Percentiles rank a stretch among this genome's conserved stretches.
Conservation (phyloP, 2,888 invertebrate species). For the Drosophila atroscutellata region DNA sequence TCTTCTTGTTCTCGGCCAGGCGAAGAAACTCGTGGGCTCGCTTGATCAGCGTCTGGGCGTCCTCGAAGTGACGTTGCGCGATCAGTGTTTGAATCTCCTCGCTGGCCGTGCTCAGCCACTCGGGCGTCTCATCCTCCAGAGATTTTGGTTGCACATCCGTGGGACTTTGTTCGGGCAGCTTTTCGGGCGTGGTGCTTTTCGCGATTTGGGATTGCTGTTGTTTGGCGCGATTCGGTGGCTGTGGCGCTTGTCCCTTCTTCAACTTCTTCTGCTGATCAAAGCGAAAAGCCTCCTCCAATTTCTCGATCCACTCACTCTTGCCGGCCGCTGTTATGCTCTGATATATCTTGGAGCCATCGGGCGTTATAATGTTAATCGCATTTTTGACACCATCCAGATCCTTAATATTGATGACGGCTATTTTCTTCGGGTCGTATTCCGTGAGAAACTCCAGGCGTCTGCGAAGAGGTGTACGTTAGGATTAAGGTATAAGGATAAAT, state of each 20-base stretch:
- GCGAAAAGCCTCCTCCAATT: conserved; percentile 95
- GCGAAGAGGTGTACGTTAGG: neutral
- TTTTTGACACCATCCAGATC: conserved; percentile 95
- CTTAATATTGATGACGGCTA: conserved; percentile 97
- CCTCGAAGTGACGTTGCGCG: conserved; percentile 97
- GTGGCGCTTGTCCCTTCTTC: conserved; percentile 86
- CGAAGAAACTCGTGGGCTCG: conserved; percentile 87
- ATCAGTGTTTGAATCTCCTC: conserved; percentile 98
- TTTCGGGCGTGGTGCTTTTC: conserved; percentile 59
- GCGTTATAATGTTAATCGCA: conserved; percentile 96
- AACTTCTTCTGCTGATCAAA: conserved; percentile 86
- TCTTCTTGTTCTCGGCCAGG: conserved; percentile 72
- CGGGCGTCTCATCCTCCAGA: conserved; percentile 86
- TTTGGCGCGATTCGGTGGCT: conserved; percentile 80
- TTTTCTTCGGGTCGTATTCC: conserved; percentile 88
- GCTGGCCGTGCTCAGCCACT: conserved; percentile 95
- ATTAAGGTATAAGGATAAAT: neutral
- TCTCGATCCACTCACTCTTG: conserved; percentile 96
- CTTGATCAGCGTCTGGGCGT: conserved; percentile 93
- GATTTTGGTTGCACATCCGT: conserved; percentile 64
- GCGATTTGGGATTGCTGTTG: conserved; percentile 34
- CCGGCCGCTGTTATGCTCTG: conserved; percentile 92
- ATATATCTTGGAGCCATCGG: conserved; percentile 96
- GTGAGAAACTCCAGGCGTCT: conserved; percentile 84
- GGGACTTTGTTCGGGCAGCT: conserved; percentile 62